These are phyloP conservation scores for Oeneis ivallda DNA, from an alignment of 2,888 invertebrate species.

Conservation along the genomic window DNA sequence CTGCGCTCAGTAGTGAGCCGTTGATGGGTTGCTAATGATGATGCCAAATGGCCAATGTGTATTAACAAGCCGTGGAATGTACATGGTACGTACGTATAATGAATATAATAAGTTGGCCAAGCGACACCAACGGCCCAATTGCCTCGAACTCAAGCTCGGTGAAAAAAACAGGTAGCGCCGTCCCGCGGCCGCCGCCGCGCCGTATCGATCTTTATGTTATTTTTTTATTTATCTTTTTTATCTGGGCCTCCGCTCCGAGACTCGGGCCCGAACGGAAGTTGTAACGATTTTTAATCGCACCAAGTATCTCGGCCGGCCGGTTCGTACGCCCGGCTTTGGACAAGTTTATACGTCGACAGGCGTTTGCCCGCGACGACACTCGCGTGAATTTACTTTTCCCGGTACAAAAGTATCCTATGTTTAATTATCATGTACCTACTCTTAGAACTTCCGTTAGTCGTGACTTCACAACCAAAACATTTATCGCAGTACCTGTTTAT, in stretches of 20 bases:
- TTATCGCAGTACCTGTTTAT: no score
- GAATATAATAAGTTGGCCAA: conserved; percentile 42
- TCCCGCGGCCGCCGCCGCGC: no score
- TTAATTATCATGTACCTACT: no score
- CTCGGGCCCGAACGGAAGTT: conserved; percentile 78
- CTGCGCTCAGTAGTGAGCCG: no score
- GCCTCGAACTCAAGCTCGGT: conserved; percentile 60
- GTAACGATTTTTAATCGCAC: conserved; percentile 80
- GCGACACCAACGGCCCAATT: conserved; percentile 50
- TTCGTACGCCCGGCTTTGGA: conserved; percentile 64
- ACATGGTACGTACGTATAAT: conserved; percentile 32
- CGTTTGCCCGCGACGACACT: not conserved
- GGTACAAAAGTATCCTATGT: not conserved
- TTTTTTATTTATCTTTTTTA: conserved; percentile 80
- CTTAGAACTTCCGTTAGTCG: no score
- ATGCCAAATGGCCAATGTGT: no score
- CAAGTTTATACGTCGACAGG: conserved; percentile 57
- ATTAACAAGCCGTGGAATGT: conserved; percentile 26
- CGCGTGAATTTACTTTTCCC: not conserved
- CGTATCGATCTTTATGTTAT: conserved; percentile 79
- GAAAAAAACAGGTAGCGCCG: conserved; percentile 79
- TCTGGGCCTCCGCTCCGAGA: conserved; percentile 67
- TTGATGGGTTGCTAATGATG: no score
- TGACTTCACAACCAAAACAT: no score
- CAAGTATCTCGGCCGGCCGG: conserved; percentile 74